Evolutionary conservation across 2,888 invertebrate genomes (phyloP), one percentile per base, ranked within the genome.

Genomic region (Hermaeophaga mercurialis): DNA sequence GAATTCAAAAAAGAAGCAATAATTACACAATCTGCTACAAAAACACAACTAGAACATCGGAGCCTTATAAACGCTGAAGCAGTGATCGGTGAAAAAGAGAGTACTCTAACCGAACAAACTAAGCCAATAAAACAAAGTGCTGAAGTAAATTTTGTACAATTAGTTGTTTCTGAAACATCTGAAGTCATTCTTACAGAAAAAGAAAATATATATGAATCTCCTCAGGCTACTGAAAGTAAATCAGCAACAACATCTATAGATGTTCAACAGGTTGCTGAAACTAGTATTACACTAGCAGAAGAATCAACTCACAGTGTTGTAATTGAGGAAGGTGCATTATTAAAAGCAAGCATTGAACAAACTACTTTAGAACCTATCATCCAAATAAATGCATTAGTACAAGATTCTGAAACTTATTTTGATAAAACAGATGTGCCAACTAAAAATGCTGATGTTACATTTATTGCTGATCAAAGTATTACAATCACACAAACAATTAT

Each of bases 1-100:
- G 54, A 54, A 7, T 82, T 83, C 68, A 73, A 78, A 36, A 73
- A 75, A n/a, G 69, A 77, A 24, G 71, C 75, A 19, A 70, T 76
- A 54, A 79, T 82, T 45, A 66, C 70, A 1, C 62, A 72, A 15
- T 78, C 74, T 45, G 86, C 86, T 2, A 75, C 70, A n/a, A 54
- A 82, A 19, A 79, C 80, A 55, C 83, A 83, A 63, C 76, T 82
- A 41, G 78, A 81, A 31, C 73, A 81, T 53, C 82, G 83, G 70
- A 81, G 84, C 68, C 59, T 87, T 22, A 70, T 82, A 18, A 77
- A 81, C 34, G 80, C 79, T 38, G 82, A 85, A 67, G 79, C 82
- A 11, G 76, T 81, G 59, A 71, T 71, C 18, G 82, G 80, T 58
- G 88, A 88, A 78, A 80, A 79, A 59, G 88, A 88, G 79, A 75